Evolutionary conservation across 2,797 vertebrate genomes (phyloP).

Genomic region (Gephyroberyx darwinii): DNA sequence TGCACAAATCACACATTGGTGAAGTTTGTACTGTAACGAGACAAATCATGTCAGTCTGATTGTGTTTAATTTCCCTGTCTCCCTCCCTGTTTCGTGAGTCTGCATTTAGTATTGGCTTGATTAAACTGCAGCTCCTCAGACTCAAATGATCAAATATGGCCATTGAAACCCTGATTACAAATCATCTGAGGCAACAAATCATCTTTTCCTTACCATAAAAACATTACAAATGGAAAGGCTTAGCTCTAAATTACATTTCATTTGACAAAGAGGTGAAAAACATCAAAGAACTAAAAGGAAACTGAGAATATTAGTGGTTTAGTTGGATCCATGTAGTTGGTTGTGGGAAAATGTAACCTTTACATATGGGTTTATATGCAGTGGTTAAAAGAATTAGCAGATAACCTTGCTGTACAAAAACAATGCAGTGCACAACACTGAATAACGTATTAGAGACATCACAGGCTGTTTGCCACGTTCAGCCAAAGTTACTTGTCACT

Average conservation of each 20-base stretch:
- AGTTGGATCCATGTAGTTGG: not conserved
- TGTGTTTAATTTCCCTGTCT: conserved; percentile 69
- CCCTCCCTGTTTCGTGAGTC: conserved; percentile 49
- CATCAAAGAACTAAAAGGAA: not conserved
- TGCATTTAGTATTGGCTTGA: conserved; percentile 51
- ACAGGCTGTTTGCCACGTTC: too few species aligned
- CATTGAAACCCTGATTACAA: conserved; percentile 46
- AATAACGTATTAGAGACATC: too few species aligned
- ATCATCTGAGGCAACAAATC: not conserved
- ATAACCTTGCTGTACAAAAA: too few species aligned
- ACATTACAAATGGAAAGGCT: not conserved
- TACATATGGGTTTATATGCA: not conserved
- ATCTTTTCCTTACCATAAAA: not conserved
- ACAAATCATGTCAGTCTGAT: conserved; percentile 77
- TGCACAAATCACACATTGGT: conserved; percentile 69
- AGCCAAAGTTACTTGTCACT: too few species aligned
- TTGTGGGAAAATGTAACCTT: not conserved
- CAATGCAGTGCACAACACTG: too few species aligned
- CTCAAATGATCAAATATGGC: conserved; percentile 32
- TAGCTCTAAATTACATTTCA: not conserved
- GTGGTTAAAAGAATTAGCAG: too few species aligned
- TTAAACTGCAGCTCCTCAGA: conserved; percentile 50
- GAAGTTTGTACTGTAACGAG: conserved; percentile 73
- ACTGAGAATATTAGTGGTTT: not conserved
- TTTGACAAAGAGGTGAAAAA: conserved; percentile 1